A percentile compares a stretch with the other conserved stretches of the same genome.
Conservation (phyloP, 2,797 vertebrate genomes). For the Eulemur mongoz region DNA sequence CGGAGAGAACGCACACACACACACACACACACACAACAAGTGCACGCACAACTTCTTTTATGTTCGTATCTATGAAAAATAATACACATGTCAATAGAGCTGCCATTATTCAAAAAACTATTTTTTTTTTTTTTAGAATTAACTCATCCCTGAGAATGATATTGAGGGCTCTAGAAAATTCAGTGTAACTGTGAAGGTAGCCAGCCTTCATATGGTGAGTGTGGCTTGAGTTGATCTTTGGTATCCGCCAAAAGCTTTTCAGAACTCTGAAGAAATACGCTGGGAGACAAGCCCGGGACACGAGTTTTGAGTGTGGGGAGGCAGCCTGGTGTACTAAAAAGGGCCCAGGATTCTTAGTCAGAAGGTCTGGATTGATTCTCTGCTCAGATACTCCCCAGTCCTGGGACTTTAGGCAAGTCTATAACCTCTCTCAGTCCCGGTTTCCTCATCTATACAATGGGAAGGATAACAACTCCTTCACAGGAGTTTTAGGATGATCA, state of each 20-base stretch:
- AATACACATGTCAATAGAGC: background rate
- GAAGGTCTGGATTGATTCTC: background rate
- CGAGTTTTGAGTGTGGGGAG: background rate
- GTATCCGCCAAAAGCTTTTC: background rate
- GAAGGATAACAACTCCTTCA: background rate
- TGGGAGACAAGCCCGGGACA: background rate
- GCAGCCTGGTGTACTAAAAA: background rate
- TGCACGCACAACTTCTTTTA: background rate
- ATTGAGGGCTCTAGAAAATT: background rate
- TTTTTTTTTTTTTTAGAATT: slow-evolving; percentile 9
- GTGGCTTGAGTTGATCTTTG: background rate
- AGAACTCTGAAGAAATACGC: background rate
- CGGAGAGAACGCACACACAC: background rate
- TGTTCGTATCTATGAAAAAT: background rate
- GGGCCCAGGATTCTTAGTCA: background rate
- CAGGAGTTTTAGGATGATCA: background rate
- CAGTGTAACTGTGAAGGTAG: background rate
- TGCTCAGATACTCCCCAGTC: background rate
- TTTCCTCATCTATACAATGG: background rate
- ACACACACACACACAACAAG: background rate
- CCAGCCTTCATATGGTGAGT: slow-evolving; percentile 11
- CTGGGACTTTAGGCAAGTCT: background rate
- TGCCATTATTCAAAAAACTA: background rate
- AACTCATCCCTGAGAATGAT: background rate
- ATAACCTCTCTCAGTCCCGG: background rate